Conservation (phyloP, 2,113 vertebrate species). For the Lutjanus erythropterus region DNA sequence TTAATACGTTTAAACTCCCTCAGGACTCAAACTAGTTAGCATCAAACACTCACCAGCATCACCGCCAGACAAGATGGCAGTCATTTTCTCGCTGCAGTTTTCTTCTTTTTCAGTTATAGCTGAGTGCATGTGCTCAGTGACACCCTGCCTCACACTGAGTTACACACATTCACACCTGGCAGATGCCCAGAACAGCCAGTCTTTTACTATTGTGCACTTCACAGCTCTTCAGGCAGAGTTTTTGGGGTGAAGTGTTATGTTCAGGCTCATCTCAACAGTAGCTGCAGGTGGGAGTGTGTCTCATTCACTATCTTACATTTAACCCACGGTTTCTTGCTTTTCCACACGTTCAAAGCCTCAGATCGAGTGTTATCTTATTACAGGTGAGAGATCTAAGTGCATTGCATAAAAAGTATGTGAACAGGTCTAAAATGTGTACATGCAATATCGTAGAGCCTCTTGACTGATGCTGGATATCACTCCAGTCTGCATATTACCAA, state of each 20-base stretch:
- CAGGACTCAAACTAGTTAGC: constrained; percentile 17
- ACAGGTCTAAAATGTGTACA: constrained; percentile 14
- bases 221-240: constrained; percentile 37
- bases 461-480: neutral
- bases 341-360: neutral
- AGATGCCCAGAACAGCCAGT: constrained; percentile 23
- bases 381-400: neutral
- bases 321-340: neutral
- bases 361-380: neutral
- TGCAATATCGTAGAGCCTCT: neutral
- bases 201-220: constrained; percentile 35
- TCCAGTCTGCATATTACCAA: neutral
- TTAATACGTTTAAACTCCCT: constrained; percentile 26
- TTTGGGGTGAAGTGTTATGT: constrained; percentile 44
- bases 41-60: constrained; percentile 30
- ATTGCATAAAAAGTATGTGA: constrained; percentile 10
- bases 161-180: constrained; percentile 50
- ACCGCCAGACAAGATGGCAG: constrained; percentile 26
- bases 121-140: constrained; percentile 19
- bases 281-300: constrained; percentile 29
- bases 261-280: constrained; percentile 21
- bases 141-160: constrained; percentile 12
- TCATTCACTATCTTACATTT: constrained; percentile 21
- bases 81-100: constrained; percentile 8
- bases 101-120: constrained; percentile 13